Percentiles rank a stretch among this genome's conserved stretches.
These are phyloP conservation scores for Habropoda laboriosa DNA, from an alignment of 1,140 invertebrate genomes.

Conservation along the genomic window DNA sequence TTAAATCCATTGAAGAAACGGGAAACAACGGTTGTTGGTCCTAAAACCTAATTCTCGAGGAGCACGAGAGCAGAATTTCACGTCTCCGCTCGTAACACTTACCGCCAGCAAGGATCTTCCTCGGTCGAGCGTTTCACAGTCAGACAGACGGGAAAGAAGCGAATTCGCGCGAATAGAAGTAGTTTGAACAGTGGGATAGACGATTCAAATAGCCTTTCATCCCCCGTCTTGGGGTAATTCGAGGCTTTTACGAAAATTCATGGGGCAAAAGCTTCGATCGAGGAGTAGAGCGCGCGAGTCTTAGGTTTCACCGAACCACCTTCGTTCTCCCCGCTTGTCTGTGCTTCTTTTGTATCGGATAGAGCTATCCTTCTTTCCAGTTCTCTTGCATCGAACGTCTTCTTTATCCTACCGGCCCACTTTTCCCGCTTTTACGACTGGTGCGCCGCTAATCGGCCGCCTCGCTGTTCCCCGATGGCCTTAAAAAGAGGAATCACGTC, in stretches of 20 bases:
- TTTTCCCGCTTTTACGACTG: background rate
- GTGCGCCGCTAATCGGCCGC: slow-evolving; percentile 3
- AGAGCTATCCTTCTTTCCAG: background rate
- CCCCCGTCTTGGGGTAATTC: slow-evolving; percentile 17
- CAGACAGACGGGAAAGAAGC: background rate
- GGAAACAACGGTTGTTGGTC: background rate
- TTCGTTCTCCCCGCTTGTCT: background rate
- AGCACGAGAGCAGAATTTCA: background rate
- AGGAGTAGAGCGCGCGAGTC: background rate
- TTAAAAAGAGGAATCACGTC: background rate
- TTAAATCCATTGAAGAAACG: background rate
- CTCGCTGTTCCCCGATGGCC: background rate
- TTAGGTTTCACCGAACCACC: slow-evolving; percentile 5
- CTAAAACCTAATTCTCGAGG: background rate
- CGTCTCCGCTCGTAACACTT: background rate
- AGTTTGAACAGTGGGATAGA: slow-evolving; percentile 4
- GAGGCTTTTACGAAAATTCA: slow-evolving; percentile 41
- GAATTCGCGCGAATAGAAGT: background rate
- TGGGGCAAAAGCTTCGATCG: slow-evolving; percentile 11
- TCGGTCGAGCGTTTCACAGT: slow-evolving; percentile 3
- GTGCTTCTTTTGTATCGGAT: slow-evolving; percentile 28
- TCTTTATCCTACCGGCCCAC: background rate
- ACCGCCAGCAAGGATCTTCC: background rate
- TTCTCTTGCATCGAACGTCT: background rate
- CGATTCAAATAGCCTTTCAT: slow-evolving; percentile 34